Percentiles rank a stretch among this genome's conserved stretches.
These are phyloP conservation scores for Drosophila subquinaria DNA, from an alignment of 2,888 invertebrate species.

Conservation along the genomic window DNA sequence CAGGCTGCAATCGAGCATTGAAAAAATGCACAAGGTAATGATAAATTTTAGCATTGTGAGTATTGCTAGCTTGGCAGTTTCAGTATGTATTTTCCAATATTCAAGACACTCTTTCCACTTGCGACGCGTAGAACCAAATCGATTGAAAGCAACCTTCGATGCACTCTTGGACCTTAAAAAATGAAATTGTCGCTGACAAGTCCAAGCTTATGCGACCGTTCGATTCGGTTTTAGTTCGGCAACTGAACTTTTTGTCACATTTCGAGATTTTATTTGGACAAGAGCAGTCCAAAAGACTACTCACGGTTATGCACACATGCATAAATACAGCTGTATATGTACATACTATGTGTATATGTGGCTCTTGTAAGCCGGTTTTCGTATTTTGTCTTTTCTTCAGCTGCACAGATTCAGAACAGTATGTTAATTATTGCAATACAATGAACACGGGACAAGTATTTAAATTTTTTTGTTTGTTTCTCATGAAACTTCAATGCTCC, in stretches of 20 bases:
- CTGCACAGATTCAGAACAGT: conserved; percentile 22
- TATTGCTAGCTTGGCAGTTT: conserved; percentile 9
- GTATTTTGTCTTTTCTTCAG: conserved; percentile 22
- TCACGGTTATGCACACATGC: conserved; percentile 16
- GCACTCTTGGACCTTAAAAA: conserved; percentile 32
- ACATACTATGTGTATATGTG: conserved; percentile 7
- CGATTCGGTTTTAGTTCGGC: conserved; percentile 62
- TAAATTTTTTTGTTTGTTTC: conserved; percentile 11
- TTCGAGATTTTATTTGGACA: conserved; percentile 58
- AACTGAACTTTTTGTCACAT: conserved; percentile 69
- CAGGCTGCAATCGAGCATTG: conserved; percentile 39
- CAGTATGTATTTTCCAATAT: neutral
- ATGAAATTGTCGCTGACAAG: conserved; percentile 35
- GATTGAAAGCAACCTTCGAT: conserved; percentile 64
- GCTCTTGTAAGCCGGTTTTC: conserved; percentile 67
- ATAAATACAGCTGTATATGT: neutral
- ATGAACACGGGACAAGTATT: conserved; percentile 13
- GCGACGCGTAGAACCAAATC: conserved; percentile 45
- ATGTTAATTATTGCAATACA: conserved; percentile 37
- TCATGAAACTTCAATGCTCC: neutral
- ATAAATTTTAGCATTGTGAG: conserved; percentile 46
- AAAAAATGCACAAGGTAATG: conserved; percentile 25
- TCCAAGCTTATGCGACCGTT: conserved; percentile 62
- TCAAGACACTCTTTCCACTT: conserved; percentile 1
- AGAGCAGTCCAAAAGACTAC: conserved; percentile 28